Base-by-base conservation (phyloP, 2,113 vertebrate genomes). In the Epinephelus fuscoguttatus region DNA sequence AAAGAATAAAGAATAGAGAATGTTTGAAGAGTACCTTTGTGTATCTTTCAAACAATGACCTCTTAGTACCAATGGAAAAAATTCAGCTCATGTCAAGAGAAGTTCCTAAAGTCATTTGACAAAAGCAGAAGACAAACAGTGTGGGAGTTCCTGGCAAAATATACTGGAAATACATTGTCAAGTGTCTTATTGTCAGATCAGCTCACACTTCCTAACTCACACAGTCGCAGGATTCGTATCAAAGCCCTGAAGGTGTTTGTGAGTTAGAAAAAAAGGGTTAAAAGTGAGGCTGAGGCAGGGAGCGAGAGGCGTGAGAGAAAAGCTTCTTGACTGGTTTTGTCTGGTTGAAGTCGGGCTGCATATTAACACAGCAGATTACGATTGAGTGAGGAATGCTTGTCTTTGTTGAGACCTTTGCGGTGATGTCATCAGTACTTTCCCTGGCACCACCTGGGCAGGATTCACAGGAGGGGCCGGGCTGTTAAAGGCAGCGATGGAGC, bases 381-480 rank as follows among this genome's bases (percentile, higher is more conserved):
- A 71, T 11, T 23, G 75, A 59, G 23, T 0, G 40, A 92, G 89
- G 91, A 93, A 93, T 93, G 92, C 84, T 59, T 1, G 50, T 78
- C 80, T 92, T 93, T 93, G 89, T 93, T 77, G 77, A 59, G 55
- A 50, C 69, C 77, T 78, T 50, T 37, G 72, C 1, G 25, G 79
- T 94, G 90, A 92, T 86, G 90, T 94, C 92, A 93, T 86, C 86
- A 90, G 79, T 75, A 88, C 79, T 92, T 93, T 81, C 85, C 90
- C 85, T 89, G 86, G 93, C 86, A 93, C 78, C 87, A 93, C 90
- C 89, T 92, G 88, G 80, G 87, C 76, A 88, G 45, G 61, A 70
- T 68, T 23, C 25, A 52, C 6, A 62, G 80, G 75, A 47, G 73
- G 70, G 81, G 85, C 19, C 42, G 4, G 1, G 37, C 68, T 0